Evolutionary conservation across 92 coral and sea anemone species (phyloP), one percentile per base, ranked within the genome.

Genomic region (Phenganax stokvisi): DNA sequence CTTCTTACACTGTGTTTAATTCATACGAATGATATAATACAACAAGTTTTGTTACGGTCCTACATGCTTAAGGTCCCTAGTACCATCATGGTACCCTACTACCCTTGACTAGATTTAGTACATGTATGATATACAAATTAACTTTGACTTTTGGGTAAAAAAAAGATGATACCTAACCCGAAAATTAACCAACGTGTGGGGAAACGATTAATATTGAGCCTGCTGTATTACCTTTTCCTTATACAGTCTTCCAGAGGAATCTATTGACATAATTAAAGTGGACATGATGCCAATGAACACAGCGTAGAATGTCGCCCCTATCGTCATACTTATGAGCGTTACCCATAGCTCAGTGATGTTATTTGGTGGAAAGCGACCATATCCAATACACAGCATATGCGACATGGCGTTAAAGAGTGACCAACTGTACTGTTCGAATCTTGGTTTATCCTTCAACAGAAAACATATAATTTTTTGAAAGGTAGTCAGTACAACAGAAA

Each of bases 211-310:
- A 1, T 77, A 30, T 51, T 7, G 16, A 9, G 25, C 30, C 37
- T 15, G 31, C 47, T 8, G 25, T 6, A 4, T 20, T 88, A 94
- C 98, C 97, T 94, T 94, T 64, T 94, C 98, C 72, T 90, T 94
- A 83, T 89, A 94, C 56, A 92, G 92, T 74, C 98, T 80, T 13
- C 98, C 98, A 11, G 98, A 94, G 10, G 98, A 92, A 68, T 94
- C 98, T 61, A 94, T 94, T 29, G 98, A 94, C 98, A 94, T 90
- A 37, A 94, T 90, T 72, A 94, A 79, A 44, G 97, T 85, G 37
- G 98, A 94, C 97, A 94, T 94, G 75, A 94, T 94, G n/a, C 98
- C 98, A 82, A 94, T 94, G 58, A 94, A 94, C 54, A 94, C 98
- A 54, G 98, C 98, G 61, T 94, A 94, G 74, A 94, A 94, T 6